Evolutionary conservation across 92 coral and sea anemone species (phyloP).

Genomic region (Paragorgia papillata): DNA sequence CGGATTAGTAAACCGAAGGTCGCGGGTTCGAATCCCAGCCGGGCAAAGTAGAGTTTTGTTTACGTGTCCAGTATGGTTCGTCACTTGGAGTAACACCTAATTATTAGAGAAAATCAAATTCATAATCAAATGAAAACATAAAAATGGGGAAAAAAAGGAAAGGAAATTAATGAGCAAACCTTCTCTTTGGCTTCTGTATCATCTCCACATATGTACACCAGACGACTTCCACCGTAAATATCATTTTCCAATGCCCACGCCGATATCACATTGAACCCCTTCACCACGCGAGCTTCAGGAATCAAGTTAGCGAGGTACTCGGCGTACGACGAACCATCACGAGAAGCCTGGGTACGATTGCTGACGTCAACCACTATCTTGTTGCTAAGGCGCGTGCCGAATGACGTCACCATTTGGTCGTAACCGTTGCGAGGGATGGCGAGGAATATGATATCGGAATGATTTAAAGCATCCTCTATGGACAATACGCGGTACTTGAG

Average conservation of each 20-base stretch:
- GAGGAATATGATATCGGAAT: background rate
- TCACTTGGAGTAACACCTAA: too few species aligned
- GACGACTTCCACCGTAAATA: background rate
- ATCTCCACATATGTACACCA: background rate
- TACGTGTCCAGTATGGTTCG: too few species aligned
- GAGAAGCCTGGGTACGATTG: constrained; percentile 3
- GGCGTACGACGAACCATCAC: background rate
- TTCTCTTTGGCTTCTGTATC: background rate
- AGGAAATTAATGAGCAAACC: background rate
- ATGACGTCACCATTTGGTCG: background rate
- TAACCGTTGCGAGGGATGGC: background rate
- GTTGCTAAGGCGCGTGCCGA: background rate
- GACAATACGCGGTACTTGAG: background rate
- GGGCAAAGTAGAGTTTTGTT: too few species aligned
- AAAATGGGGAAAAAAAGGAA: too few species aligned
- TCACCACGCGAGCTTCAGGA: background rate
- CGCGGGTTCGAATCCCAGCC: too few species aligned
- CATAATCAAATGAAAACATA: too few species aligned
- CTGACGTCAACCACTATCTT: background rate
- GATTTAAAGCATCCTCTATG: background rate
- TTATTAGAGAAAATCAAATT: too few species aligned
- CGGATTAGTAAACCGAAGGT: too few species aligned
- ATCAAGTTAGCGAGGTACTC: background rate
- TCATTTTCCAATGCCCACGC: background rate
- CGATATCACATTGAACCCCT: background rate